Conservation (phyloP, 64 coral and sea anemone genomes). For the Porites lutea region DNA sequence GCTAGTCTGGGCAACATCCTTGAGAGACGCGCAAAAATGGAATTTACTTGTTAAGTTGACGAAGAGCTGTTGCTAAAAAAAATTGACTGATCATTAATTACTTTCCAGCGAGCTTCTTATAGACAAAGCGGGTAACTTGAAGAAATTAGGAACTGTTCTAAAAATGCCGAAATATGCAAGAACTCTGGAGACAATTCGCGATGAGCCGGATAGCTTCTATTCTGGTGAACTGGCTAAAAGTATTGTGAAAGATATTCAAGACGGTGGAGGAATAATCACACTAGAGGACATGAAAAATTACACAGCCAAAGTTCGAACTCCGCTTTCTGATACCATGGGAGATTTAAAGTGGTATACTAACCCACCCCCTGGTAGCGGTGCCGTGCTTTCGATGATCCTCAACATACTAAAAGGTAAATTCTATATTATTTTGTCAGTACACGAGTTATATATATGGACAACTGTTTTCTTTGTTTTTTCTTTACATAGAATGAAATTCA, state of each 20-base stretch:
- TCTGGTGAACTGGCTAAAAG: constrained; percentile 74
- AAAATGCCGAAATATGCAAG: constrained; percentile 69
- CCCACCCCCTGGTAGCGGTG: constrained; percentile 79
- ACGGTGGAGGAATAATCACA: constrained; percentile 58
- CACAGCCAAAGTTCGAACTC: constrained; percentile 17
- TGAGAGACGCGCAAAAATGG: too few relatives aligned
- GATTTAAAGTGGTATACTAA: constrained; percentile 42
- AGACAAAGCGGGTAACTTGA: constrained; percentile 42
- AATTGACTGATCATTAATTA: neutral
- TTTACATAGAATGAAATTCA: too few relatives aligned
- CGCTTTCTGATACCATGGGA: constrained; percentile 49
- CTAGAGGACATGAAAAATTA: constrained; percentile 75
- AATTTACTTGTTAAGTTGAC: too few relatives aligned
- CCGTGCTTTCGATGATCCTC: constrained; percentile 75
- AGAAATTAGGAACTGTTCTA: constrained; percentile 47
- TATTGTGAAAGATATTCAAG: constrained; percentile 70
- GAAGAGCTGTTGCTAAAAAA: neutral
- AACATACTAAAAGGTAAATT: constrained; percentile 90
- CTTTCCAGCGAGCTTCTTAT: constrained; percentile 71
- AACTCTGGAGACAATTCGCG: constrained; percentile 85
- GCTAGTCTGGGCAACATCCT: too few relatives aligned
- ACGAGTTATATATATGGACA: too few relatives aligned
- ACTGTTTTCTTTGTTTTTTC: too few relatives aligned
- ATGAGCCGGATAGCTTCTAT: constrained; percentile 84
- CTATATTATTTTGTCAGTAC: too few relatives aligned